phyloP scores from a whole-genome alignment of 2,888 invertebrate species.

The Noctua janthina region DNA sequence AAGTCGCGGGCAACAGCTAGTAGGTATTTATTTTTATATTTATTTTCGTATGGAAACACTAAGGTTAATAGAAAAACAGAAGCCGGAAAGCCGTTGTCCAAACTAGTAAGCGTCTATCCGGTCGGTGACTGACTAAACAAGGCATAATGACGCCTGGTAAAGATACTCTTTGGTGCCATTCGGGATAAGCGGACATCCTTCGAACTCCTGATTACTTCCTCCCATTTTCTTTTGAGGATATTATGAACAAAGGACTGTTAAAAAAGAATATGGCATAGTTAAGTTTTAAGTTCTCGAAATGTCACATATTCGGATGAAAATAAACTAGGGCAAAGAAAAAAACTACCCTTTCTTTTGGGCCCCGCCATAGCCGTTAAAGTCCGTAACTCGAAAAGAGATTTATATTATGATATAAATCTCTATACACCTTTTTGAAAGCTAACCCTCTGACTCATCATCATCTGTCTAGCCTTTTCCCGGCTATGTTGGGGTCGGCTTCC shows the following conservation, averaged over 20 bases:
- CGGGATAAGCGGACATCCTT: slow-evolving; percentile 60
- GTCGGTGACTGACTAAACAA: slow-evolving; percentile 50
- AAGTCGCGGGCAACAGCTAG: too few species aligned
- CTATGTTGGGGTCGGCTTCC: too few species aligned
- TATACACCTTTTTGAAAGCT: neutral
- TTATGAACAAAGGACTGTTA: slow-evolving; percentile 24
- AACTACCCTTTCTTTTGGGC: neutral
- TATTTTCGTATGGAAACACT: neutral
- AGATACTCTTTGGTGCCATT: slow-evolving; percentile 47
- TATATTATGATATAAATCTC: too few species aligned
- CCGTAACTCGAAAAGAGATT: neutral
- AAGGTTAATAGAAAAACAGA: slow-evolving; percentile 7
- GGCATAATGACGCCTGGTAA: slow-evolving; percentile 58
- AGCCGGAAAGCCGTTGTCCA: slow-evolving; percentile 46
- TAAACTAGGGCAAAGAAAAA: neutral
- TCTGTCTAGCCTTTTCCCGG: too few species aligned
- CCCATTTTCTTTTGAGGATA: slow-evolving; percentile 39
- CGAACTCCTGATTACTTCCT: slow-evolving; percentile 61
- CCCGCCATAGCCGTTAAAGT: neutral
- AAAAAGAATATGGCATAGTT: neutral
- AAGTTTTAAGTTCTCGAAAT: neutral
- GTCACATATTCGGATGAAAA: neutral
- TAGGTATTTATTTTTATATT: too few species aligned
- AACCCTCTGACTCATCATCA: neutral
- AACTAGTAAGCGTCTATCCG: slow-evolving; percentile 44